Evolutionary conservation across 2,888 invertebrate species (phyloP), one percentile per base, ranked within the genome.

Genomic region (Leucophenga maculata): DNA sequence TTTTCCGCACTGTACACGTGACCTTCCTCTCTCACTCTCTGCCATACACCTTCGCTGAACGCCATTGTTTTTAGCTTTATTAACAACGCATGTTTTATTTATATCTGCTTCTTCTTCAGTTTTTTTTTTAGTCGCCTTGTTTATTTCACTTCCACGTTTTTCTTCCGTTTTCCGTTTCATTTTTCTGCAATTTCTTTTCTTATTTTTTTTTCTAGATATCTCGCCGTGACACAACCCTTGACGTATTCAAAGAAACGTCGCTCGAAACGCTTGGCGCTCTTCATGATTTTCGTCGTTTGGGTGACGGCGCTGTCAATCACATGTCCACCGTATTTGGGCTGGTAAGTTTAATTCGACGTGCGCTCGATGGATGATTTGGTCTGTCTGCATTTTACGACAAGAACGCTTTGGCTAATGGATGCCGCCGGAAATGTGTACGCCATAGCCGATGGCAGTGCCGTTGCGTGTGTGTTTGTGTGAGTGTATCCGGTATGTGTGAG

Each of bases 281-380:
- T 94, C n/a, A 95, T 97, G 93, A 96, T 97, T 75, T 91, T 95
- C 65, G 92, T 93, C 62, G 97, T 97, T 0, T 98, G 98, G 98
- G 90, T 95, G 16, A 91, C 95, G 31, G 96, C 97, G 8, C 93
- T 96, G 54, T 91, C 95, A 52, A 97, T 98, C 75, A 97, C 97
- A 22, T 96, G 97, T 78, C 98, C 98, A 1, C 97, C 97, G 0
- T 93, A 98, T 89, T 92, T 97, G 79, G 97, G 96, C 81, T 97
- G 97, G 96, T 94, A 87, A 91, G 92, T 83, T 64, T 1, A 50
- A 50, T 8, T n/a, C 62, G 2, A 22, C 8, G n/a, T 39, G 39
- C 11, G 39, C 8, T 11, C 1, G 8, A 39, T 39, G 39, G 39
- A 52, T 52, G 18, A 18, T 22, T 55, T 13, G 22, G 8, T 55